Evolutionary conservation across 1,140 invertebrate species (phyloP).

Genomic region (Steinernema khuongi): DNA sequence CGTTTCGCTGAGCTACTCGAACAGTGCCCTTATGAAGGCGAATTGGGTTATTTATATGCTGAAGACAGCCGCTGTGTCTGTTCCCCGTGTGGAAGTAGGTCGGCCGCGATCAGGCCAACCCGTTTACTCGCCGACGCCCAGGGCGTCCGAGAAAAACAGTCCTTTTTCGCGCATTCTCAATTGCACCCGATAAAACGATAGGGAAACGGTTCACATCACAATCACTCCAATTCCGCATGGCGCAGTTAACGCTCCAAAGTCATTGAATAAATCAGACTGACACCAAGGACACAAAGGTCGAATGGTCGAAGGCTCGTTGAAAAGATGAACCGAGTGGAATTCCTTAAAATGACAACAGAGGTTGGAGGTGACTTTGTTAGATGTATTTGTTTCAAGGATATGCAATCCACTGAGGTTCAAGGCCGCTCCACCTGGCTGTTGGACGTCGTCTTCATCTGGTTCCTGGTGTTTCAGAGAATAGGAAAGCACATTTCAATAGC

Average conservation of each 20-base stretch:
- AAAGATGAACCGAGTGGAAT: neutral
- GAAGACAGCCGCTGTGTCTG: neutral
- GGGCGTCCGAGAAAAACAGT: too few relatives aligned
- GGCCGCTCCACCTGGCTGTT: too few relatives aligned
- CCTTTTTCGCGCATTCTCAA: neutral
- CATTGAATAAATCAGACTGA: neutral
- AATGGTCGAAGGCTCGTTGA: neutral
- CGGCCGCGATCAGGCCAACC: neutral
- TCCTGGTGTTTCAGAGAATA: too few relatives aligned
- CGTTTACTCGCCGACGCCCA: too few relatives aligned
- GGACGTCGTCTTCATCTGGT: too few relatives aligned
- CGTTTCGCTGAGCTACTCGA: neutral
- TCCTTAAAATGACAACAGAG: too few relatives aligned
- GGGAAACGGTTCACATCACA: neutral
- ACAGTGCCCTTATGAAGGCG: neutral
- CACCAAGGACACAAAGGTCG: neutral
- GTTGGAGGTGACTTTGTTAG: too few relatives aligned
- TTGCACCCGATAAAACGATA: neutral
- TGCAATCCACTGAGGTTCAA: too few relatives aligned
- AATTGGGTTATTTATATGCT: conserved; percentile 10
- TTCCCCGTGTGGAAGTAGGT: neutral
- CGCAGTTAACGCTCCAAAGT: neutral
- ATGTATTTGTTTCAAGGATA: too few relatives aligned
- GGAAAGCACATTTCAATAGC: too few relatives aligned
- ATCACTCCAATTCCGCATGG: neutral